Evolutionary conservation across 2,113 vertebrate species (phyloP).

Genomic region (Pseudorasbora parva): DNA sequence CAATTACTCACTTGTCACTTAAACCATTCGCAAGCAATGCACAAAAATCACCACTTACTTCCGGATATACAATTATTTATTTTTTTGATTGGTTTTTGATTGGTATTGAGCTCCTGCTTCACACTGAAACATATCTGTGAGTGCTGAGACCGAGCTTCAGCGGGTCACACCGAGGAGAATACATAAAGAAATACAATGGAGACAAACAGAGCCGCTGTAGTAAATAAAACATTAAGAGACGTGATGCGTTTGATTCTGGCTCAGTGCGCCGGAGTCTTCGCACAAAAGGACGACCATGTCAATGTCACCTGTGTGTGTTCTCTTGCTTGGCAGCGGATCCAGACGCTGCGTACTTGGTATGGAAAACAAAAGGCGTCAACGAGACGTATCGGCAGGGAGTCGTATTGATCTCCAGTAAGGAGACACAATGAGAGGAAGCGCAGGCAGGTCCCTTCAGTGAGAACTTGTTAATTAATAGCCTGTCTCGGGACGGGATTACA

Average conservation of each 20-base stretch:
- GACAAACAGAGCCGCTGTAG: not conserved
- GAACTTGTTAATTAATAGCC: slow-evolving; percentile 78
- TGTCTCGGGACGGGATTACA: slow-evolving; percentile 64
- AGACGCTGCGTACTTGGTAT: slow-evolving; percentile 11
- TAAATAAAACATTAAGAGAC: not conserved
- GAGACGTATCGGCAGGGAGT: slow-evolving; percentile 64
- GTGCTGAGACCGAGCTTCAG: not conserved
- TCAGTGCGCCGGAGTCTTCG: not conserved
- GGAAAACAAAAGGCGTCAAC: slow-evolving; percentile 67
- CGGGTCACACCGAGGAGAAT: not conserved
- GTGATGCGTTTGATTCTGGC: not conserved
- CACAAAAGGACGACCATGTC: slow-evolving; percentile 1
- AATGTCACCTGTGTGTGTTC: not conserved
- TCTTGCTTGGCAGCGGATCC: not conserved
- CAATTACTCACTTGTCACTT: not conserved
- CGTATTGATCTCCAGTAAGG: slow-evolving; percentile 73
- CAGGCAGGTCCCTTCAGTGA: slow-evolving; percentile 66
- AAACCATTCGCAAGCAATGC: not conserved
- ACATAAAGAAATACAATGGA: not conserved
- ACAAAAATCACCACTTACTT: not conserved
- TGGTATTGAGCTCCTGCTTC: not conserved
- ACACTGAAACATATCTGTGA: not conserved
- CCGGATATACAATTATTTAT: too few species aligned
- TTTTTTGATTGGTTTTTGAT: not conserved
- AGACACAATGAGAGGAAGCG: slow-evolving; percentile 70